Conservation (phyloP, 2,888 invertebrate genomes). For the Pollenia griseotomentosa region DNA sequence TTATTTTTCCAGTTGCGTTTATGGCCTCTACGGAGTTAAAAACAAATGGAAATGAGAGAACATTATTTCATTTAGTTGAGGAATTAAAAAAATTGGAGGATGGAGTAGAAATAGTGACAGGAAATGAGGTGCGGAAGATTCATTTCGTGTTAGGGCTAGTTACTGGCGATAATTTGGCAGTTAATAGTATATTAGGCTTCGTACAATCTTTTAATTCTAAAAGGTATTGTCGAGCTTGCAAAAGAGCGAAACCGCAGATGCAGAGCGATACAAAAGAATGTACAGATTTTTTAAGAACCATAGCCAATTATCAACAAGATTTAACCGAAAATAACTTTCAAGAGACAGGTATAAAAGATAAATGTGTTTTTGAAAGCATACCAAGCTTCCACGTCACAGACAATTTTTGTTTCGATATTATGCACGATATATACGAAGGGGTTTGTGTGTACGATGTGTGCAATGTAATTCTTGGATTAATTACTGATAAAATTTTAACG, state of each 20-base stretch:
- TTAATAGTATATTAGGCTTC: constrained; percentile 1
- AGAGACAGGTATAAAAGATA: no score
- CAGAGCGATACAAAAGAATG: no score
- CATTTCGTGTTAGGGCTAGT: neutral
- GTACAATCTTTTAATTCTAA: constrained; percentile 1
- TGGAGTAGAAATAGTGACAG: neutral
- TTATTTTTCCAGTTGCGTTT: constrained; percentile 71
- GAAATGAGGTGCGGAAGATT: no score
- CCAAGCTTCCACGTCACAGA: no score
- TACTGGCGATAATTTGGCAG: constrained; percentile 16
- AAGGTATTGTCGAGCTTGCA: neutral
- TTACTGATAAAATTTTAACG: constrained; percentile 52
- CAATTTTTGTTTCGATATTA: no score
- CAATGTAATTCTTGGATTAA: neutral
- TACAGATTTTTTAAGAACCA: no score
- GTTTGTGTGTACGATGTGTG: no score
- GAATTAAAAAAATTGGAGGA: neutral
- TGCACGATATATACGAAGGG: no score
- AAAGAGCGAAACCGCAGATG: no score
- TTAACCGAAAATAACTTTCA: no score
- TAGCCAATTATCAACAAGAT: no score
- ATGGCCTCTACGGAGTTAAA: constrained; percentile 69
- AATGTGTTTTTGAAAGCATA: no score
- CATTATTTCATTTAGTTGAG: constrained; percentile 67
- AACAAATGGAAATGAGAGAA: constrained; percentile 65